Conservation (phyloP, 2,888 invertebrate species). For the Tridacna gigas region DNA sequence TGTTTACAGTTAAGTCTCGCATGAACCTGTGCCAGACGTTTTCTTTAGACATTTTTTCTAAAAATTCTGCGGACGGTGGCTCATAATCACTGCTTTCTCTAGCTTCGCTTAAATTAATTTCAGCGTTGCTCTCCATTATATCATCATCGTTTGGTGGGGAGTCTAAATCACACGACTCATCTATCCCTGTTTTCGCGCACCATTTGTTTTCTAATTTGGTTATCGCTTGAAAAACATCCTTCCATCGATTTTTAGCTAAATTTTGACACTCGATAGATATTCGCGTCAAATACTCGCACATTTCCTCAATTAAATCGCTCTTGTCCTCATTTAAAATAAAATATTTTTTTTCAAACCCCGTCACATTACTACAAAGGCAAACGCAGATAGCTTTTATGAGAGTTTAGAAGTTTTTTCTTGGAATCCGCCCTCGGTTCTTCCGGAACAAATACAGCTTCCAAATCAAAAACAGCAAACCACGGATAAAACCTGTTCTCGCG, state of each 20-base stretch:
- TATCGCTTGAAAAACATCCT: neutral
- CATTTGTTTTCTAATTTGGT: neutral
- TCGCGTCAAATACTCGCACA: neutral
- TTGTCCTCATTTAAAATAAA: neutral
- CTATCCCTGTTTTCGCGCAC: neutral
- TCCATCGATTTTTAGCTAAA: neutral
- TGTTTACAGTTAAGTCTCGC: neutral
- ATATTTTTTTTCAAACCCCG: neutral
- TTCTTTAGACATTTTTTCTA: conserved; percentile 10
- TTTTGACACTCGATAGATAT: neutral
- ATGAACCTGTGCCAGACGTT: conserved; percentile 3
- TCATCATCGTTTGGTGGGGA: neutral
- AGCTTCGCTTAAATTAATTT: neutral
- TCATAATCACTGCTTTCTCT: neutral
- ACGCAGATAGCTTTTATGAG: conserved; percentile 17
- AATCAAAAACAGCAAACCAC: neutral
- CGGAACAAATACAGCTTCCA: neutral
- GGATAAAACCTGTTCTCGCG: no score
- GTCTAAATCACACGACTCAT: neutral
- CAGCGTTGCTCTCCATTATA: neutral
- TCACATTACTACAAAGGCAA: conserved; percentile 15
- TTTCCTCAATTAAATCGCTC: neutral
- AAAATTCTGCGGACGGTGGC: neutral
- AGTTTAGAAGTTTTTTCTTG: neutral
- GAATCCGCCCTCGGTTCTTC: neutral